Evolutionary conservation across 2,113 vertebrate species (phyloP), one percentile per base, ranked within the genome.

Genomic region (Eudorcas thomsonii): DNA sequence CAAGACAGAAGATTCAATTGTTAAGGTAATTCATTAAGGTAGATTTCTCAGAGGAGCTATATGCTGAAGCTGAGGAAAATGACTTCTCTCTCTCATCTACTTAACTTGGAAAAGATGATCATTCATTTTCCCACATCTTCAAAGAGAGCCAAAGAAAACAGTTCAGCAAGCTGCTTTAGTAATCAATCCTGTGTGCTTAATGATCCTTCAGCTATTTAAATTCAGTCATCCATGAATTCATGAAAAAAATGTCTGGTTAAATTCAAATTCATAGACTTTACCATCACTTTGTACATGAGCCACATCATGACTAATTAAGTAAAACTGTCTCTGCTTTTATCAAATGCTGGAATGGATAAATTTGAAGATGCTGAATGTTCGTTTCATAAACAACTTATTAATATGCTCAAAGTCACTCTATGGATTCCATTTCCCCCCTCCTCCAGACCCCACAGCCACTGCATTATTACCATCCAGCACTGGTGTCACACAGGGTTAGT

Each of bases 11-110:
- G 84, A 97, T 90, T 97, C 84, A 91, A 36, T 94, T 97, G 80
- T 97, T 95, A 95, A 80, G 74, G 39, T 96, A 97, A 95, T 90
- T 96, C 48, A 95, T 97, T 96, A 97, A 96, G 81, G 92, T 88
- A 84, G 60, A 94, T 92, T 96, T 97, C 95, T 98, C 96, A 90
- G 83, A 96, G 90, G 95, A 96, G 13, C 19, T 55, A 71, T 67
- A 59, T 94, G 17, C 90, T 43, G 64, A 95, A 97, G n/a, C 83
- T 57, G 43, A 74, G 33, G 86, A 48, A 97, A 95, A 96, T 90
- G 83, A 82, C 94, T 95, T 97, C 23, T 74, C 92, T 84, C 17
- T 62, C n/a, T 87, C 60, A 67, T 71, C 19, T 67, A 48, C 11
- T 95, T 91, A 84, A 57, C 90, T 82, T 54, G 62, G 43, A 77